phyloP scores from a whole-genome alignment of 2,797 vertebrate genomes.

The Sciurus vulgaris region DNA sequence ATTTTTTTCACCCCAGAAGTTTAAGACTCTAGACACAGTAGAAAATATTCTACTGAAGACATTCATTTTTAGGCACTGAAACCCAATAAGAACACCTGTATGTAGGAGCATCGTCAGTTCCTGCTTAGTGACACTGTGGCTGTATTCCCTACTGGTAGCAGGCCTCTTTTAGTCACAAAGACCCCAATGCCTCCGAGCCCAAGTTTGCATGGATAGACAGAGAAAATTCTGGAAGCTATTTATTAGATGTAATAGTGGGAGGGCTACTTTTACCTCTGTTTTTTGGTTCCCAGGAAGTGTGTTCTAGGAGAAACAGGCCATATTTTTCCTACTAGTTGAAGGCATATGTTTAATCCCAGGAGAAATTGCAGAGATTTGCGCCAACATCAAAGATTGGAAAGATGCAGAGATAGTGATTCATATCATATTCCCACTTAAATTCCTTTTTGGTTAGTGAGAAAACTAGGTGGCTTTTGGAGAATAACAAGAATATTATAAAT shows the following conservation, averaged over 20 bases:
- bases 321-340: not conserved
- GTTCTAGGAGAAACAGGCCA: not conserved
- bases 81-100: not conserved
- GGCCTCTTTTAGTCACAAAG: not conserved
- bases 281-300: not conserved
- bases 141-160: not conserved
- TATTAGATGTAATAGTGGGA: not conserved
- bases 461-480: constrained; percentile 44
- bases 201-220: not conserved
- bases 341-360: not conserved
- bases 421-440: not conserved
- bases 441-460: constrained; percentile 43
- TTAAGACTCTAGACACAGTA: not conserved
- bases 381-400: constrained; percentile 7
- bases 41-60: constrained; percentile 17
- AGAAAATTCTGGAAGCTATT: not conserved
- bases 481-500: constrained; percentile 37
- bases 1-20: not conserved
- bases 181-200: not conserved
- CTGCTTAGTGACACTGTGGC: not conserved
- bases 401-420: not conserved
- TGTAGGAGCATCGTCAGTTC: not conserved
- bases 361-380: constrained; percentile 9
- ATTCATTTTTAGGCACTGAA: not conserved
- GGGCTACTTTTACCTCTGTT: not conserved